phyloP scores from a whole-genome alignment of 2,888 invertebrate species.

The Leptinotarsa tumamoca region DNA sequence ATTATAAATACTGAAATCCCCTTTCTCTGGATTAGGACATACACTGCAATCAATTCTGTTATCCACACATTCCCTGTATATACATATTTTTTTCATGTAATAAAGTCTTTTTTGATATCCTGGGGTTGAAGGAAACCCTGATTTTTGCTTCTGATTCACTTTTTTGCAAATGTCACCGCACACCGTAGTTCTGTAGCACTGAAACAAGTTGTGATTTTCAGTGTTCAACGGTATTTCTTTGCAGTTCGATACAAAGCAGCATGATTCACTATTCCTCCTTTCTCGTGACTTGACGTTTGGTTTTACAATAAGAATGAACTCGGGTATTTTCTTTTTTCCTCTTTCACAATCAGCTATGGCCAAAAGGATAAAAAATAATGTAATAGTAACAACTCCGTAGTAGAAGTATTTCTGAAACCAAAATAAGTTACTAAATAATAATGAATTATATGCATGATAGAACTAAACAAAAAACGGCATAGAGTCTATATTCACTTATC shows the following conservation, averaged over 20 bases:
- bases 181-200: neutral
- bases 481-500: too few relatives aligned
- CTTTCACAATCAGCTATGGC: too few relatives aligned
- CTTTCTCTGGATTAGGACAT: neutral
- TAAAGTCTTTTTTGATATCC: neutral
- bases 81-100: neutral
- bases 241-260: neutral
- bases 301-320: neutral
- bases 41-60: neutral
- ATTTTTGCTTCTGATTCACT: neutral
- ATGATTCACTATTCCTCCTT: neutral
- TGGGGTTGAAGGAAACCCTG: neutral
- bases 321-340: neutral
- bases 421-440: too few relatives aligned
- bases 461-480: too few relatives aligned
- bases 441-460: too few relatives aligned
- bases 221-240: neutral
- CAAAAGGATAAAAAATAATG: too few relatives aligned
- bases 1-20: neutral
- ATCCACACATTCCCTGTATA: neutral
- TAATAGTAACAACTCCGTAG: too few relatives aligned
- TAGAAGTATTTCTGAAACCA: too few relatives aligned
- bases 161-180: slow-evolving; percentile 8
- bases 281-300: neutral
- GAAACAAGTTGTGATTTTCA: neutral